Conservation (phyloP, 2,113 vertebrate genomes). For the Thalassoma bifasciatum region DNA sequence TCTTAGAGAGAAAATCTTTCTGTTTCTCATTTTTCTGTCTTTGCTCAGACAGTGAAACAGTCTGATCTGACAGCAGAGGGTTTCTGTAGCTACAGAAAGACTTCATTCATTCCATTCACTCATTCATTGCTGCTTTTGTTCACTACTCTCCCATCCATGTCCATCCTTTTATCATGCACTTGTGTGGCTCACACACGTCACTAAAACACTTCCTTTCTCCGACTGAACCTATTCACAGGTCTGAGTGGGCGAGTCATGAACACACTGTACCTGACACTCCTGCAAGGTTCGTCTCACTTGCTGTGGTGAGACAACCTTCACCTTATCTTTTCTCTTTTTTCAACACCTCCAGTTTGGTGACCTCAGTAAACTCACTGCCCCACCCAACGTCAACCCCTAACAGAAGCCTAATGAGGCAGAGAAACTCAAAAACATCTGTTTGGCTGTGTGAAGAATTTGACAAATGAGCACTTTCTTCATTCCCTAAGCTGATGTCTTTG, state of each 20-base stretch:
- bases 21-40: too few relatives aligned
- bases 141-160: background rate
- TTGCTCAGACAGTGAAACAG: background rate
- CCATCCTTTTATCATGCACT: background rate
- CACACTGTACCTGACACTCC: background rate
- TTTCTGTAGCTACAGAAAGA: too few relatives aligned
- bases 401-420: background rate
- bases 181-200: background rate
- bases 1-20: too few relatives aligned
- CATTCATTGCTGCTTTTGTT: background rate
- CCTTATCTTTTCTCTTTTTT: background rate
- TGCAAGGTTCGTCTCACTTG: constrained; percentile 15
- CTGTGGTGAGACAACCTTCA: background rate
- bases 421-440: constrained; percentile 15
- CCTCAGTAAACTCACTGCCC: background rate
- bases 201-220: background rate
- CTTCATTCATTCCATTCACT: background rate
- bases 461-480: background rate
- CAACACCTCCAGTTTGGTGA: background rate
- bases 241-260: background rate
- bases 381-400: constrained; percentile 9
- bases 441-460: background rate
- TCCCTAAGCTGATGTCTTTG: background rate
- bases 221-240: background rate
- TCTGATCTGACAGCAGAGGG: background rate